These are phyloP conservation scores for Asarcornis scutulata DNA, from an alignment of 2,113 vertebrate genomes.

Conservation along the genomic window DNA sequence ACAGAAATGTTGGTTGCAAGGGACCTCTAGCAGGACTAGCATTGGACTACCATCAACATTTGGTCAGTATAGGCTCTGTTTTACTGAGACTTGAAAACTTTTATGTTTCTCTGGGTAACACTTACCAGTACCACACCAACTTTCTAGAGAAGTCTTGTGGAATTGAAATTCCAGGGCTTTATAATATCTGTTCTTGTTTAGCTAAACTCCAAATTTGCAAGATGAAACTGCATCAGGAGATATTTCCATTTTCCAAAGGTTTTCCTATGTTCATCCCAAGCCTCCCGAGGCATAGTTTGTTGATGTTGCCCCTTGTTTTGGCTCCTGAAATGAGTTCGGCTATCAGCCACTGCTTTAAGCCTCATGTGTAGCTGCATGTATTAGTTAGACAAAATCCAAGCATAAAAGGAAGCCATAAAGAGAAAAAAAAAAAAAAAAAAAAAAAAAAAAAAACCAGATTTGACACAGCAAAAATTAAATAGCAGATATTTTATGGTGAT, in stretches of 20 bases:
- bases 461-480: neutral
- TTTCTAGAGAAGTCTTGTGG: no score
- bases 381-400: neutral
- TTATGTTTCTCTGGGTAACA: neutral
- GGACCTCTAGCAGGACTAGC: neutral
- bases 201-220: no score
- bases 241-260: neutral
- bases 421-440: no score
- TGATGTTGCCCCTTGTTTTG: neutral
- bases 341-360: neutral
- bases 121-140: neutral
- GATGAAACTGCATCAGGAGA: no score
- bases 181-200: no score
- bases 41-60: neutral
- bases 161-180: no score
- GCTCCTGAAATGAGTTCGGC: neutral
- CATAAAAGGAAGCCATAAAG: neutral
- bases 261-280: neutral
- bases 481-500: neutral
- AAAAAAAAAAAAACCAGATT: no score
- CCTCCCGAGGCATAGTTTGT: neutral
- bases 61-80: neutral
- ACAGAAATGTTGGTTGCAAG: neutral
- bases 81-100: neutral
- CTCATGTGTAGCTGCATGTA: neutral